phyloP scores from a whole-genome alignment of 2,888 invertebrate genomes.

The Byasa hedistus region DNA sequence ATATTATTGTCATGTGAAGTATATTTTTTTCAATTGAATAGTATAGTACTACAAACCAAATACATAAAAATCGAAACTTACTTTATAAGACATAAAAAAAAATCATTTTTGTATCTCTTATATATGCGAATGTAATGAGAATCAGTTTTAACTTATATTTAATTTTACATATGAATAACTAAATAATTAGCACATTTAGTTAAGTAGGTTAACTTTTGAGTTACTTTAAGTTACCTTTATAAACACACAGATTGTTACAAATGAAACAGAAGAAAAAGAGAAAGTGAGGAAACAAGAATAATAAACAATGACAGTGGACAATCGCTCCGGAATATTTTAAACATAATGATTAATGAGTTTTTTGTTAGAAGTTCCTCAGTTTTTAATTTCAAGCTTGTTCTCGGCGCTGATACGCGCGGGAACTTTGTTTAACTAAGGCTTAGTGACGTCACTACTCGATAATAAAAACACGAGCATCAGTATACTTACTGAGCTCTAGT shows the following conservation, averaged over 20 bases:
- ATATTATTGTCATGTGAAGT: too few species aligned
- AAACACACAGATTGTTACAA: not conserved
- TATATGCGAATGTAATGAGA: too few species aligned
- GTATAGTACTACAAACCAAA: too few species aligned
- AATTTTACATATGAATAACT: too few species aligned
- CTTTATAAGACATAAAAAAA: too few species aligned
- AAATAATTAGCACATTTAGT: too few species aligned
- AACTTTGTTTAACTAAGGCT: constrained; percentile 9
- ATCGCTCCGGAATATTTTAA: constrained; percentile 2
- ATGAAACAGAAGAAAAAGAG: not conserved
- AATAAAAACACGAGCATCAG: not conserved
- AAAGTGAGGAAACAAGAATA: constrained; percentile 7
- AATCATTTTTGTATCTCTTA: too few species aligned
- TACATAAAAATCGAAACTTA: too few species aligned
- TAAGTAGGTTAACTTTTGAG: not conserved
- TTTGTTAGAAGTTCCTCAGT: constrained; percentile 29
- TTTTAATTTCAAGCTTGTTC: constrained; percentile 38
- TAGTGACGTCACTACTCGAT: constrained; percentile 1
- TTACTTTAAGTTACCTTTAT: not conserved
- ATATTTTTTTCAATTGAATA: too few species aligned
- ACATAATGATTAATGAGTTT: constrained; percentile 12
- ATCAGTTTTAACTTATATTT: too few species aligned
- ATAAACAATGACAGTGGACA: constrained; percentile 11
- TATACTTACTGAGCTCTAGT: not conserved
- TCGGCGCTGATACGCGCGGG: constrained; percentile 31